phyloP scores from a whole-genome alignment of 2,113 vertebrate species.

The Anoura caudifer region DNA sequence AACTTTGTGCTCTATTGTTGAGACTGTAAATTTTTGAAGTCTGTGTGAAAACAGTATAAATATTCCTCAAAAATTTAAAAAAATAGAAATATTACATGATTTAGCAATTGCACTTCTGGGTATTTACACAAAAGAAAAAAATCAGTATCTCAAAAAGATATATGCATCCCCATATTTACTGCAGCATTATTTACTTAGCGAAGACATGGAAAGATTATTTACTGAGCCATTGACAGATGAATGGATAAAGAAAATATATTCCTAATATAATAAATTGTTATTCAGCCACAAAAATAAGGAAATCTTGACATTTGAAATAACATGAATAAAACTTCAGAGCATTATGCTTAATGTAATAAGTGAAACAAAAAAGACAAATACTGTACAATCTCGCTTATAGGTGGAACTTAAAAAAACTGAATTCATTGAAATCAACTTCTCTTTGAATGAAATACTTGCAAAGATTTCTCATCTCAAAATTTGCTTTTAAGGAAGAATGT shows the following conservation, averaged over 20 bases:
- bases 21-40: background rate
- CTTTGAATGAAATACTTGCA: background rate
- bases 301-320: background rate
- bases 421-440: background rate
- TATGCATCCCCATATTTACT: background rate
- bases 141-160: background rate
- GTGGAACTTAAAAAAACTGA: background rate
- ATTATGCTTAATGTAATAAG: background rate
- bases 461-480: background rate
- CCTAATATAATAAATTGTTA: background rate
- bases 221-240: background rate
- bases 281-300: background rate
- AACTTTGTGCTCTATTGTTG: background rate
- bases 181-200: background rate
- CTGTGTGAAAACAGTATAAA: background rate
- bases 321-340: background rate
- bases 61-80: background rate
- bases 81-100: background rate
- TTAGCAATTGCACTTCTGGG: background rate
- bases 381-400: background rate
- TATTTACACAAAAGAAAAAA: background rate
- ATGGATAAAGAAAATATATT: background rate
- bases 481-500: background rate
- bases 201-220: background rate
- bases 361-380: background rate